A percentile compares a stretch with the other conserved stretches of the same genome.
phyloP scores from a whole-genome alignment of 2,888 invertebrate genomes.

The Melieria picta region DNA sequence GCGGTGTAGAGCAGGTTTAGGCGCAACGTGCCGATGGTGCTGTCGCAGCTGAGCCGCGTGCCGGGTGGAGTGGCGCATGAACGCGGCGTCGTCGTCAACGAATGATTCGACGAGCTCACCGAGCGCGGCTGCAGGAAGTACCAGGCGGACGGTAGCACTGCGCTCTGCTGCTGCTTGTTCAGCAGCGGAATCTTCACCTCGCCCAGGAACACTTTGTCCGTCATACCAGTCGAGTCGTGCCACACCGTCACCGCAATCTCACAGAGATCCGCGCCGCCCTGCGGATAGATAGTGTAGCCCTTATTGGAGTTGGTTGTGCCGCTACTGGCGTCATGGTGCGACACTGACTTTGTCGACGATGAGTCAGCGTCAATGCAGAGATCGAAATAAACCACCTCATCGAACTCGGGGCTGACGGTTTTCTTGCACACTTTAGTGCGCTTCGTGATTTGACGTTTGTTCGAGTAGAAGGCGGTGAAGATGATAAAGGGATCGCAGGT shows the following conservation, averaged over 20 bases:
- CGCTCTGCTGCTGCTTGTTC: conserved; percentile 73
- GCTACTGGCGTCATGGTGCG: conserved; percentile 40
- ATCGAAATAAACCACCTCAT: conserved; percentile 86
- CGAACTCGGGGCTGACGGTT: conserved; percentile 88
- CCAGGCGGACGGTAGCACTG: conserved; percentile 79
- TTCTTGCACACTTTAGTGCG: conserved; percentile 90
- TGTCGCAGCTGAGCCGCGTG: conserved; percentile 72
- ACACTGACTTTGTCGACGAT: conserved; percentile 35
- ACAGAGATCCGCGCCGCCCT: conserved; percentile 76
- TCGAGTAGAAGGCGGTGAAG: conserved; percentile 82
- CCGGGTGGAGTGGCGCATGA: conserved; percentile 81
- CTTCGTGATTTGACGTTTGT: conserved; percentile 80
- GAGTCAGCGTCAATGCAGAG: conserved; percentile 71
- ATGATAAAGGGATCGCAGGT: conserved; percentile 91
- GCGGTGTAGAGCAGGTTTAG: conserved; percentile 88
- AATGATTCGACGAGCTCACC: conserved; percentile 68
- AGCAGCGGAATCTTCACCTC: conserved; percentile 84
- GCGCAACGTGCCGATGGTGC: conserved; percentile 82
- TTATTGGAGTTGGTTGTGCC: conserved; percentile 60
- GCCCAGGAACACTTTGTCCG: conserved; percentile 85
- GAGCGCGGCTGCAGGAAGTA: conserved; percentile 75
- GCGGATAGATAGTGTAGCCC: conserved; percentile 70
- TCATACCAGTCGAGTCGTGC: conserved; percentile 82
- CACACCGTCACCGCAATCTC: conserved; percentile 85
- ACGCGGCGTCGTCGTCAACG: conserved; percentile 67